Base-by-base conservation (phyloP, 1,140 invertebrate species). In the Pectinophora gossypiella region DNA sequence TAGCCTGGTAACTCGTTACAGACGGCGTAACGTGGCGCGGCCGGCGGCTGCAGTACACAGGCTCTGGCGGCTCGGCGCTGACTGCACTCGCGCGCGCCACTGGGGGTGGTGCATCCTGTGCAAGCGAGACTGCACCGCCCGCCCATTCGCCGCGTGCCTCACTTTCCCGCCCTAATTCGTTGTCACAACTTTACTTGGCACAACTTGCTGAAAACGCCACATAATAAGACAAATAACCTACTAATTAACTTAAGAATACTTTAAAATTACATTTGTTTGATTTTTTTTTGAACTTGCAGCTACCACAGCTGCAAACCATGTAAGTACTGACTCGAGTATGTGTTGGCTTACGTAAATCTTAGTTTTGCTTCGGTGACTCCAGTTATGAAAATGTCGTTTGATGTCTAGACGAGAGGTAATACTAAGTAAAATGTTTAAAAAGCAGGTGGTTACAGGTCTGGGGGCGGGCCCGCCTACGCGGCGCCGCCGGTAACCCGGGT, bases 51-150 rank as follows among this genome's bases (percentile, higher is more conserved):
- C 67, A 70, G 66, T 65, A 66, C 59, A 68, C 79, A 76, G 72
- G 76, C 64, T 68, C 56, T 61, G 68, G 62, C 66, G 80, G 75
- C 68, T 72, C 68, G 63, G 63, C 68, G 64, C 54, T 72, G 71
- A 84, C 83, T 86, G 80, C 75, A 84, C 70, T 65, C 73, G 69
- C 74, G 71, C 67, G 71, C 65, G 72, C 62, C 50, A 61, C 51
- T 65, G 70, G 75, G 76, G 80, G 82, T 82, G 83, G 83, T 82
- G 80, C 76, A 79, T 65, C 68, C 51, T 74, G 83, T 81, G 80
- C 77, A 84, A 84, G 79, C 73, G 83, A 84, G 80, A 84, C 78
- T 82, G 72, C 78, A 77, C 46, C 69, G 68, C 83, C 79, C 83
- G 82, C 83, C 83, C 83, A 84, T 77, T 81, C 66, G 70, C 76